Conservation (phyloP, 2,797 vertebrate species). For the Catharus ustulatus region DNA sequence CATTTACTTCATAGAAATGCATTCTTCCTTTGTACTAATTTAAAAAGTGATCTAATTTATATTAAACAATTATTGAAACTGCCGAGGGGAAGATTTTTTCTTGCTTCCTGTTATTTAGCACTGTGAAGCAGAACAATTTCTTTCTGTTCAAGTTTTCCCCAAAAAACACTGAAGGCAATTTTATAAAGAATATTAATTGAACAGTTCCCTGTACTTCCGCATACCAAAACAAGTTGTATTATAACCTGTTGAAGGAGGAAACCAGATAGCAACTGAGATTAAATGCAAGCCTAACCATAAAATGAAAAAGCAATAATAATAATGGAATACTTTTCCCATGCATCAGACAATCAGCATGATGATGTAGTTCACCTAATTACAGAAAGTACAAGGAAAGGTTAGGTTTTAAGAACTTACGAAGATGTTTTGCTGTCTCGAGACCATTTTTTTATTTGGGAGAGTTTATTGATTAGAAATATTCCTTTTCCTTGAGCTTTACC, state of each 20-base stretch:
- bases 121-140: not conserved
- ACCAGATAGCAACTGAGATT: not conserved
- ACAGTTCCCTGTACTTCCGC: not conserved
- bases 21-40: not conserved
- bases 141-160: not conserved
- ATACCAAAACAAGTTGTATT: not conserved
- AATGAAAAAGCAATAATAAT: not conserved
- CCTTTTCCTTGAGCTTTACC: constrained; percentile 98
- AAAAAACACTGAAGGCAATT: not conserved
- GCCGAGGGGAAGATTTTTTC: not conserved
- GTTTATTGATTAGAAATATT: constrained; percentile 99
- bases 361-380: not conserved
- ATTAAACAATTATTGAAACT: not conserved
- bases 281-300: not conserved
- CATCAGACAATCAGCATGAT: not conserved
- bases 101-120: constrained; percentile 1
- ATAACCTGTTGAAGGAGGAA: not conserved
- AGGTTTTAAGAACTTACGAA: constrained; percentile 82
- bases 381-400: not conserved
- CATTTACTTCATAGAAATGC: not conserved
- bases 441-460: constrained; percentile 99
- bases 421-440: constrained; percentile 96
- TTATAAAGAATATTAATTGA: not conserved
- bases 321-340: not conserved
- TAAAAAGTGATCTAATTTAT: not conserved